Evolutionary conservation across 30 jellyfish, hydroid and myxozoan genomes (phyloP).

Genomic region (Mastigias papua): DNA sequence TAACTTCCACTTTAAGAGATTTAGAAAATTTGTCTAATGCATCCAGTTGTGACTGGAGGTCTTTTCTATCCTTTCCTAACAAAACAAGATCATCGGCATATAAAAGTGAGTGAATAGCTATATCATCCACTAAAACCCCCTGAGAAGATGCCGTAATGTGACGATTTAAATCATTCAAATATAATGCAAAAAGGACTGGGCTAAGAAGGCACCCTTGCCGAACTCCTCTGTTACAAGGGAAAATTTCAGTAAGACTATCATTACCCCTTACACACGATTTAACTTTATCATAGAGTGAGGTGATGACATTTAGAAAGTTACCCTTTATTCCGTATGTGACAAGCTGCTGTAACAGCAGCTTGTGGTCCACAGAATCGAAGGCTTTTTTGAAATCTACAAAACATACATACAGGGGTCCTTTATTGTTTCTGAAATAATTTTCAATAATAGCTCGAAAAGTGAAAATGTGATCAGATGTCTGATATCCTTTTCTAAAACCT

Average conservation of each 20-base stretch:
- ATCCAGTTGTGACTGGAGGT: constrained; percentile 38
- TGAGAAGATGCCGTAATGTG: constrained; percentile 22
- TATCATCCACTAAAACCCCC: constrained; percentile 33
- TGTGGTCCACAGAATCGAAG: constrained; percentile 56
- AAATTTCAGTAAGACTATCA: constrained; percentile 39
- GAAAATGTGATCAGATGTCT: constrained; percentile 49
- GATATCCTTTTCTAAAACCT: constrained; percentile 59
- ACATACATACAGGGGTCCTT: constrained; percentile 37
- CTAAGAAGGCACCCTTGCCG: constrained; percentile 64
- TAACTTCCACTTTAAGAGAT: constrained; percentile 34
- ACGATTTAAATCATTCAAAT: constrained; percentile 47
- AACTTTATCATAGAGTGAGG: constrained; percentile 40
- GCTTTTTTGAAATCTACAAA: constrained; percentile 43
- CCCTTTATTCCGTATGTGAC: constrained; percentile 53
- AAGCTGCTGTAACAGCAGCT: constrained; percentile 39
- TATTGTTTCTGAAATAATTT: constrained; percentile 38
- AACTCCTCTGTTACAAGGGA: constrained; percentile 60
- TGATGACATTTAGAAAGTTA: constrained; percentile 36
- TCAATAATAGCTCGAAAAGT: constrained; percentile 37
- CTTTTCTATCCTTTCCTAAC: constrained; percentile 38
- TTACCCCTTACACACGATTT: constrained; percentile 54
- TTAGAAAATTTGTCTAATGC: constrained; percentile 11
- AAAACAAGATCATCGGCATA: constrained; percentile 54
- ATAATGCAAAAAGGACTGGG: constrained; percentile 62
- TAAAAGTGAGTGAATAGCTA: not conserved